Evolutionary conservation across 1,140 invertebrate species (phyloP).

Genomic region (Anastrepha ludens): DNA sequence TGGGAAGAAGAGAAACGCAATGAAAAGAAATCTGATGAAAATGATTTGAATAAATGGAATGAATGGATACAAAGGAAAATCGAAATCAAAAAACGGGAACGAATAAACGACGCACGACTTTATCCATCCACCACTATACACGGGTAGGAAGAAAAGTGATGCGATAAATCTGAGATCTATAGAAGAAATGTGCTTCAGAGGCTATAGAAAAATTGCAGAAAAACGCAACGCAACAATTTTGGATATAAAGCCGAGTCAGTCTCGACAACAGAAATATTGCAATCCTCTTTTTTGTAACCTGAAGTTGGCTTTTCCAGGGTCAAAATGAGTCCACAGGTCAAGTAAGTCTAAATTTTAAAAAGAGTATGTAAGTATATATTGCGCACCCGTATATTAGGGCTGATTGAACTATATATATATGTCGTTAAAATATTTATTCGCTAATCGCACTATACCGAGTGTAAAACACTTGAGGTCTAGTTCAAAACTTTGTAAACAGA

Average conservation of each 20-base stretch:
- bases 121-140: slow-evolving; percentile 51
- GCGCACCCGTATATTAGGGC: slow-evolving; percentile 32
- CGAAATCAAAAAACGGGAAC: slow-evolving; percentile 50
- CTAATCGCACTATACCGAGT: neutral
- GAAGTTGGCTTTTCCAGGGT: neutral
- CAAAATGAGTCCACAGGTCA: slow-evolving; percentile 50
- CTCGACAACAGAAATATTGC: neutral
- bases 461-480: neutral
- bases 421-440: slow-evolving; percentile 37
- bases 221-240: slow-evolving; percentile 25
- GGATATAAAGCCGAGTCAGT: neutral
- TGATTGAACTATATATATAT: neutral
- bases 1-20: slow-evolving; percentile 5
- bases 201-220: slow-evolving; percentile 42
- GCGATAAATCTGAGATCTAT: slow-evolving; percentile 48
- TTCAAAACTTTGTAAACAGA: slow-evolving; percentile 12
- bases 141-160: slow-evolving; percentile 50
- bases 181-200: slow-evolving; percentile 49
- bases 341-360: slow-evolving; percentile 43
- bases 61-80: slow-evolving; percentile 38
- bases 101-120: slow-evolving; percentile 50
- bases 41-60: slow-evolving; percentile 3
- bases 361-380: slow-evolving; percentile 19
- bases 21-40: slow-evolving; percentile 6
- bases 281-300: neutral